These are phyloP conservation scores for Aeoliscus strigatus DNA, from an alignment of 2,797 vertebrate species.

Conservation along the genomic window DNA sequence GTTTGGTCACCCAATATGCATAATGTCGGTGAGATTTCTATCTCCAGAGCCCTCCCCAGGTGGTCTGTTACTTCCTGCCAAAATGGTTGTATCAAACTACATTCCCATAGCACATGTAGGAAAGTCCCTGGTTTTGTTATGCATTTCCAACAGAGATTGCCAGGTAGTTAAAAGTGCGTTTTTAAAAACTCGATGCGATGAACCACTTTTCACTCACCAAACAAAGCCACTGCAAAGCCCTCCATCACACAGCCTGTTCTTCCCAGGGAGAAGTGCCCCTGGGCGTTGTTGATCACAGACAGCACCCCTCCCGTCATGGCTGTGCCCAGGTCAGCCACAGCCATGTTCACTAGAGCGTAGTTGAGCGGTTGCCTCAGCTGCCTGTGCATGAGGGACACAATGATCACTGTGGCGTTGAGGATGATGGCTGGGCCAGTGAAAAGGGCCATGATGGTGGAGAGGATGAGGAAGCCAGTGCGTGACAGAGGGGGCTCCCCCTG, in stretches of 20 bases:
- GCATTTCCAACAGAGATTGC: too few species aligned
- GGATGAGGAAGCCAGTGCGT: constrained; percentile 57
- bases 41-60: too few species aligned
- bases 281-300: constrained; percentile 70
- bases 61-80: too few species aligned
- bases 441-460: constrained; percentile 67
- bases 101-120: too few species aligned
- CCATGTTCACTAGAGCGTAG: constrained; percentile 74
- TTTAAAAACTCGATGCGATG: too few species aligned
- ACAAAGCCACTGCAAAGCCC: constrained; percentile 73
- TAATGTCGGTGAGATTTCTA: too few species aligned
- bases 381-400: constrained; percentile 65
- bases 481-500: constrained; percentile 55
- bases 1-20: too few species aligned
- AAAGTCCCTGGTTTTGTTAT: too few species aligned
- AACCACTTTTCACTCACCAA: constrained; percentile 57
- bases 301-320: constrained; percentile 67
- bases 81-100: too few species aligned
- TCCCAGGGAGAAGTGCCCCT: constrained; percentile 69
- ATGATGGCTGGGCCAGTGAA: constrained; percentile 66
- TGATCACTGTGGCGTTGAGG: constrained; percentile 69
- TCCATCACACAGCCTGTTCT: constrained; percentile 72
- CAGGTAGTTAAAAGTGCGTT: too few species aligned
- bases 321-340: constrained; percentile 70
- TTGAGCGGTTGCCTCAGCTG: constrained; percentile 75